phyloP scores from a whole-genome alignment of 2,888 invertebrate genomes.

The Malthinus seriepunctatus region DNA sequence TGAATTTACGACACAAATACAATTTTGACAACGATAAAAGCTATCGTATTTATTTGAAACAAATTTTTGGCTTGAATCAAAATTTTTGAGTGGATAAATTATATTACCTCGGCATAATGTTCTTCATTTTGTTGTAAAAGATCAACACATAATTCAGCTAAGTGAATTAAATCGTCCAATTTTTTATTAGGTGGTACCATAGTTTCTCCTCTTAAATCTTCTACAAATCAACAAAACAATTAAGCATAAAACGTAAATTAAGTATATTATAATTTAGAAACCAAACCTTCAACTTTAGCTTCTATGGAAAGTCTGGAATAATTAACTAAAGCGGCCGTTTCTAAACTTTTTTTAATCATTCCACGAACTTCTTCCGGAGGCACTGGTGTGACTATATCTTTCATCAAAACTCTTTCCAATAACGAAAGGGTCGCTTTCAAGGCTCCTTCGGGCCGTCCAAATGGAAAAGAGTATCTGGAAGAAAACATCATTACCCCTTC shows the following conservation, averaged over 20 bases:
- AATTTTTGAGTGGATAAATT: not conserved
- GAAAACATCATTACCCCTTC: not conserved
- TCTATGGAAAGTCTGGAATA: constrained; percentile 95
- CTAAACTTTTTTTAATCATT: constrained; percentile 96
- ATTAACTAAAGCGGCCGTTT: constrained; percentile 97
- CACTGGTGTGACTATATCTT: constrained; percentile 97
- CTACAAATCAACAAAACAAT: constrained; percentile 52
- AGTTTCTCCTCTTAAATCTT: constrained; percentile 80
- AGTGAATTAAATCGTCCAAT: constrained; percentile 93
- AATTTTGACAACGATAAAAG: constrained; percentile 1
- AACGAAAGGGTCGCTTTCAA: constrained; percentile 95
- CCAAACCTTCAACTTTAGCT: constrained; percentile 94
- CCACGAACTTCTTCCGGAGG: constrained; percentile 93
- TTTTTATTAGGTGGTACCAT: constrained; percentile 86
- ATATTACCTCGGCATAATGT: constrained; percentile 96
- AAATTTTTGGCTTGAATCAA: not conserved
- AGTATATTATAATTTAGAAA: constrained; percentile 3
- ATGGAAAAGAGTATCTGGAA: constrained; percentile 92
- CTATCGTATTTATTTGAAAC: constrained; percentile 1
- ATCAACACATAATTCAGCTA: constrained; percentile 98
- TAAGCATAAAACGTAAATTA: not conserved
- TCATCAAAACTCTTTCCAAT: constrained; percentile 96
- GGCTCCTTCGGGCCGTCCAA: constrained; percentile 97
- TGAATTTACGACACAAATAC: not conserved
- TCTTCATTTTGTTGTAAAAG: constrained; percentile 99